Base-by-base conservation (phyloP, 2,797 vertebrate species). In the Anguilla pacifica region DNA sequence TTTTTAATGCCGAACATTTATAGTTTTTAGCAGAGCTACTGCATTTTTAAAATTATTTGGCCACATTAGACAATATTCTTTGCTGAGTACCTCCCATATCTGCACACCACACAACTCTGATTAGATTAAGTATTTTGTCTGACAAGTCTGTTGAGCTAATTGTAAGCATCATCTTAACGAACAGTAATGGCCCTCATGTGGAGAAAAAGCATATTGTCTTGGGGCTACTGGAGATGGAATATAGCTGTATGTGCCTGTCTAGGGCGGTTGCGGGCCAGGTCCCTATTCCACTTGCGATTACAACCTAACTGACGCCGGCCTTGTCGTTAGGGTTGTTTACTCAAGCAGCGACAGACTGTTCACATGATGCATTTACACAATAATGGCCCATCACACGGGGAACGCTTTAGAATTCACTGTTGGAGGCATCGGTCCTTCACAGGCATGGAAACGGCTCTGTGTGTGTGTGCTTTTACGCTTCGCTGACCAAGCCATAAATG, bases 381-480 rank as follows among this genome's bases (percentile, higher is more conserved):
- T 49, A 81, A 81, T 46, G 43, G 43, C 77, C 77, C 77, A 49
- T 81, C 77, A 46, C 77, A 81, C 39, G 6, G 77, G 39, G 43
- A 81, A 49, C 46, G 77, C 15, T 25, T 81, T 25, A 81, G 77
- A 81, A 49, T 43, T 46, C 77, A 81, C 77, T 81, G 77, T 9
- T 46, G 39, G 77, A 81, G 77, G 77, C 43, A 39, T 46, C 77
- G 5, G 43, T 81, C 35, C 39, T 49, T 39, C 77, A 46, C 22
- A 7, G 77, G 43, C 77, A 81, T 81, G 77, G 77, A 81, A 81
- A 81, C 77, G 22, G 35, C 35, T 15, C 6, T 81, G 13, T 81
- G 77, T 81, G 77, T 81, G 77, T 81, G 77, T 49, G 77, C 43
- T 10, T 81, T 81, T 81, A 81, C 77, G 77, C 77, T 46, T 46